Conservation (phyloP, 2,888 invertebrate species). For the Caradrina clavipalpis region DNA sequence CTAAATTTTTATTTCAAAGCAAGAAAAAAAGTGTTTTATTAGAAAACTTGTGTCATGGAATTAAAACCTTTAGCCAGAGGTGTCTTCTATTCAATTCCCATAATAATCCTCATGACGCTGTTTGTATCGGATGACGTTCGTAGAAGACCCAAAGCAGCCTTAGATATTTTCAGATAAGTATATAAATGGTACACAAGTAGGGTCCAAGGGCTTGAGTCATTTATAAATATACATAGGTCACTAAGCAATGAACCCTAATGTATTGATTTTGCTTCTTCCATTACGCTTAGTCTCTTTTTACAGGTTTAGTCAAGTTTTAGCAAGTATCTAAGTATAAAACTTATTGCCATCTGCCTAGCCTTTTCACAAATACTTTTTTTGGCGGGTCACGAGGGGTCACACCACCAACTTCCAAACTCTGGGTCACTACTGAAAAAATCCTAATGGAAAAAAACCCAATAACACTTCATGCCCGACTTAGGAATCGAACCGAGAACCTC, state of each 20-base stretch:
- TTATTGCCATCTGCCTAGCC: background rate
- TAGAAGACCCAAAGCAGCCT: background rate
- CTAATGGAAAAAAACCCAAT: too few relatives aligned
- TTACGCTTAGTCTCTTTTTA: slow-evolving; percentile 7
- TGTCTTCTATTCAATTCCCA: background rate
- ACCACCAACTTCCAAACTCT: too few relatives aligned
- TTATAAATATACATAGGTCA: slow-evolving; percentile 32
- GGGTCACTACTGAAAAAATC: too few relatives aligned
- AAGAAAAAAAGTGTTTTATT: too few relatives aligned
- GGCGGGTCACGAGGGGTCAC: too few relatives aligned
- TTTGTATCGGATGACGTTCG: background rate
- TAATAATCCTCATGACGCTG: background rate
- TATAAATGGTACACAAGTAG: slow-evolving; percentile 1
- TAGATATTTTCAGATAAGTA: slow-evolving; percentile 11
- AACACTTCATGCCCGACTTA: too few relatives aligned
- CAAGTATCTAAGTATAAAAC: background rate
- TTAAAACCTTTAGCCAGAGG: too few relatives aligned
- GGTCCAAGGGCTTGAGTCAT: background rate
- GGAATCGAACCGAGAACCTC: too few relatives aligned
- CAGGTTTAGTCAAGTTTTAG: background rate
- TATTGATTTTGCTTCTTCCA: slow-evolving; percentile 31
- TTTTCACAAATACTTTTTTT: too few relatives aligned
- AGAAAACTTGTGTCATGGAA: too few relatives aligned
- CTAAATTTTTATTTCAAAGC: too few relatives aligned
- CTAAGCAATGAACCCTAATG: slow-evolving; percentile 8